phyloP scores from a whole-genome alignment of 2,113 vertebrate genomes.

The Phycodurus eques region DNA sequence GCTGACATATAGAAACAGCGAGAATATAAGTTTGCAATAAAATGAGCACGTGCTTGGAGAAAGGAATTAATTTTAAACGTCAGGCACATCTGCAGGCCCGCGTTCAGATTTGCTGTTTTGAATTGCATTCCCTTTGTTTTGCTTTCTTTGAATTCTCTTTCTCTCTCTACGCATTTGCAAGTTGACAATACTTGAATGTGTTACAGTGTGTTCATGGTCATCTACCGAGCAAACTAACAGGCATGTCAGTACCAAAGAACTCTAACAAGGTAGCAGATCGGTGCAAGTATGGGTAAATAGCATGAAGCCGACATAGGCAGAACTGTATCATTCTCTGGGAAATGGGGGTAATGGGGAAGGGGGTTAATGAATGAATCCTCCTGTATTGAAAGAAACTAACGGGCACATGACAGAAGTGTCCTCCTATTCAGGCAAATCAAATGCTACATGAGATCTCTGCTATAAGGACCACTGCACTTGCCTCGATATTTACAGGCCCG shows the following conservation, averaged over 20 bases:
- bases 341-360: conserved; percentile 59
- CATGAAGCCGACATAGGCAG: conserved; percentile 82
- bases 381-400: conserved; percentile 79
- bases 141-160: conserved; percentile 17
- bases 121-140: conserved; percentile 65
- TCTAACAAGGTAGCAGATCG: conserved; percentile 87
- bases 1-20: conserved; percentile 12
- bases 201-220: conserved; percentile 77
- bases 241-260: conserved; percentile 84
- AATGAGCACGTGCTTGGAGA: conserved; percentile 72
- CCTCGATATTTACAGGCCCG: conserved; percentile 66
- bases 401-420: conserved; percentile 79
- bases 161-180: conserved; percentile 91
- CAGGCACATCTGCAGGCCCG: conserved; percentile 76
- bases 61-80: conserved; percentile 72
- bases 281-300: conserved; percentile 87
- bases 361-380: conserved; percentile 60
- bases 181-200: conserved; percentile 91
- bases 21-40: conserved; percentile 2
- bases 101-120: conserved; percentile 73
- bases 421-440: conserved; percentile 88
- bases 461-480: conserved; percentile 75
- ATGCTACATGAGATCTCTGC: conserved; percentile 72
- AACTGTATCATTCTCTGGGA: conserved; percentile 87
- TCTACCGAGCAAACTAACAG: conserved; percentile 84